These are phyloP conservation scores for Lumbricus terrestris DNA, from an alignment of 2,888 invertebrate genomes.

Conservation along the genomic window DNA sequence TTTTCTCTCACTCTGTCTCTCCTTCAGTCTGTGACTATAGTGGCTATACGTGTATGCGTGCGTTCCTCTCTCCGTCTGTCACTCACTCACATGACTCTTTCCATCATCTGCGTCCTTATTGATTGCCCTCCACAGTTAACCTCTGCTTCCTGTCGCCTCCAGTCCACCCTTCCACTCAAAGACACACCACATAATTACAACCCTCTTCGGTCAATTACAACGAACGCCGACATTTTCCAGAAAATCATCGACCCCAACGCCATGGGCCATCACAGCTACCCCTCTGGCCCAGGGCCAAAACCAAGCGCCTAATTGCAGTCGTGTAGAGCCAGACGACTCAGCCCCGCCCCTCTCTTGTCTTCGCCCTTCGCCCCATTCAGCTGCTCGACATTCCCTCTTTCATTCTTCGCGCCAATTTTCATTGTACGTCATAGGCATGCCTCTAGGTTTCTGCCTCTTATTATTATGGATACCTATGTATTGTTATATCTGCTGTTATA, in stretches of 20 bases:
- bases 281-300: not conserved
- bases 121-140: not conserved
- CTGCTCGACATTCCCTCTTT: not conserved
- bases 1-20: not conserved
- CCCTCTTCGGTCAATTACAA: not conserved
- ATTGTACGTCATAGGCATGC: not conserved
- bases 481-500: not conserved
- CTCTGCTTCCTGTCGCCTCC: not conserved
- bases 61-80: not conserved
- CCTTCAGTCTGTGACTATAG: not conserved
- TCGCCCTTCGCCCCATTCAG: not conserved
- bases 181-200: not conserved
- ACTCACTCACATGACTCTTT: not conserved
- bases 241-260: not conserved
- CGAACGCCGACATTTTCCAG: not conserved
- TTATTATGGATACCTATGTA: not conserved
- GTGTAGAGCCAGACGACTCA: not conserved
- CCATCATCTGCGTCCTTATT: not conserved
- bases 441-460: not conserved
- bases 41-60: not conserved
- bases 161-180: not conserved
- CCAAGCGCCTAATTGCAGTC: not conserved
- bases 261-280: not conserved
- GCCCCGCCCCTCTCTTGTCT: not conserved
- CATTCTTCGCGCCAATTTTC: conserved; percentile 3